Conservation (phyloP, 2,888 invertebrate genomes). For the Stomorhina lunata region DNA sequence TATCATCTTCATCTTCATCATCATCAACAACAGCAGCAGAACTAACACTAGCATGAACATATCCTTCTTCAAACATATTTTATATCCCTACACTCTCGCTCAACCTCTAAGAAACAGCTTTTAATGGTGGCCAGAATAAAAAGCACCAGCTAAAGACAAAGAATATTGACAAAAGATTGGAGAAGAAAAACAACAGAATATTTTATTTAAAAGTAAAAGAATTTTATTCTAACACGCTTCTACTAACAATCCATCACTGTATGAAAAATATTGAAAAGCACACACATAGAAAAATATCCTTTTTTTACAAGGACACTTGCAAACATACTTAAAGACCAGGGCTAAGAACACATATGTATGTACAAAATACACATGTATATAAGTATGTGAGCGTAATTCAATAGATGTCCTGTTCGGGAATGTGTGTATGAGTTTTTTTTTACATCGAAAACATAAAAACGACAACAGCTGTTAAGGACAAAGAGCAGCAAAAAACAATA, state of each 20-base stretch:
- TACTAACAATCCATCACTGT: neutral
- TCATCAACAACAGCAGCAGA: neutral
- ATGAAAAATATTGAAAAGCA: neutral
- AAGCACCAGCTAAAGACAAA: neutral
- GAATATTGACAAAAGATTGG: neutral
- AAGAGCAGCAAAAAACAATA: neutral
- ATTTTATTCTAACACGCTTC: constrained; percentile 13
- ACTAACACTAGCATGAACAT: neutral
- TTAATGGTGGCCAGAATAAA: constrained; percentile 28
- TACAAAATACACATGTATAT: neutral
- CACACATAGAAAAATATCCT: neutral
- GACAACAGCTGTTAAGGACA: constrained; percentile 36
- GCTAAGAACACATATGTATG: neutral
- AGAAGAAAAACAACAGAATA: neutral
- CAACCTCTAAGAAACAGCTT: constrained; percentile 21
- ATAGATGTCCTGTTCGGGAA: neutral
- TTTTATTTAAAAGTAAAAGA: neutral
- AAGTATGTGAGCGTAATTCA: neutral
- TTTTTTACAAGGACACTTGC: neutral
- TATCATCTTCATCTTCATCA: neutral
- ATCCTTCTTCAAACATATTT: neutral
- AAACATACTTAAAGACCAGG: no score
- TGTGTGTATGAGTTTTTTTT: neutral
- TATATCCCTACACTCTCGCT: neutral
- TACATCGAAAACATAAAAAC: neutral